Percentiles rank a stretch among this genome's conserved stretches.
Evolutionary conservation across 2,888 invertebrate species (phyloP).

Genomic region (Galerucella calmariensis): DNA sequence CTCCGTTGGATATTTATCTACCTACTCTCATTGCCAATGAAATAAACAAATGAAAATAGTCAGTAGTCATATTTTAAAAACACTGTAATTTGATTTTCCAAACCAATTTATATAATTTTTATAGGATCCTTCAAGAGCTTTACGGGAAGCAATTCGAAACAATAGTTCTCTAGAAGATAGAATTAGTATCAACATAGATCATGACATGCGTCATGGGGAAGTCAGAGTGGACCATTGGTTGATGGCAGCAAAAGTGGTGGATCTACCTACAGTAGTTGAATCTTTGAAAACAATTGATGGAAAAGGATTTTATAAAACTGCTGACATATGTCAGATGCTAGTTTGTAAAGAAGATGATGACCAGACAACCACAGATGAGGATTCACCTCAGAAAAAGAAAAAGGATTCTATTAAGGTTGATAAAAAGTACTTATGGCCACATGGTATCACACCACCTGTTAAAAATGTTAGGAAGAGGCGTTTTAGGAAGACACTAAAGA

Average conservation of each 20-base stretch:
- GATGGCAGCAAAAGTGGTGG: constrained; percentile 88
- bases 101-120: constrained; percentile 29
- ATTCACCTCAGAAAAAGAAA: constrained; percentile 82
- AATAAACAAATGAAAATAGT: too few species aligned
- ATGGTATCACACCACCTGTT: constrained; percentile 94
- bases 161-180: constrained; percentile 87
- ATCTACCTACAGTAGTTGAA: constrained; percentile 92
- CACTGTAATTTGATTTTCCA: neutral
- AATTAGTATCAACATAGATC: constrained; percentile 84
- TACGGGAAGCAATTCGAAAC: constrained; percentile 80
- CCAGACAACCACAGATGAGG: constrained; percentile 78
- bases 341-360: constrained; percentile 91
- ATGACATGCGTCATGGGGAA: constrained; percentile 85
- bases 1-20: too few species aligned
- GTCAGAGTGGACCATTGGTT: constrained; percentile 90
- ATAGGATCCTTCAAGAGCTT: constrained; percentile 77
- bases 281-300: constrained; percentile 95
- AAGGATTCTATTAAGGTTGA: constrained; percentile 84
- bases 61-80: too few species aligned
- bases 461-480: constrained; percentile 94
- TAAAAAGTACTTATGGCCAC: constrained; percentile 93
- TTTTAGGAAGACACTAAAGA: constrained; percentile 94
- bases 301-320: constrained; percentile 97
- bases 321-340: constrained; percentile 94
- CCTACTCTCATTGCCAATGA: too few species aligned